A percentile compares a stretch with the other conserved stretches of the same genome.
Conservation (phyloP, 1,140 invertebrate genomes). For the Plodia interpunctella region DNA sequence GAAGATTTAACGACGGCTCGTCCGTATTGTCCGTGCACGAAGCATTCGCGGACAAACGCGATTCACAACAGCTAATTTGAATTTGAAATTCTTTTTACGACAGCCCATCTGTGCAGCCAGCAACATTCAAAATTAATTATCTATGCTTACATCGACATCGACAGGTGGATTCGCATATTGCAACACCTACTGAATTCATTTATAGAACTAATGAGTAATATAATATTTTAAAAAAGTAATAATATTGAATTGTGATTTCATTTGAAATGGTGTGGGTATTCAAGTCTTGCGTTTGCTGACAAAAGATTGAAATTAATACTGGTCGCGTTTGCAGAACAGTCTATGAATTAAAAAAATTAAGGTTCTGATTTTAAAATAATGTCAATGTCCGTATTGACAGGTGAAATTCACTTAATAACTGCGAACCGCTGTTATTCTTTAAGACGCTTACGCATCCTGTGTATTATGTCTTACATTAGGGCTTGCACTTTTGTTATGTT, state of each 20-base stretch:
- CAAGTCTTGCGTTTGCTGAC: too few species aligned
- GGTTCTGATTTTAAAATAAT: neutral
- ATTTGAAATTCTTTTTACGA: constrained; percentile 64
- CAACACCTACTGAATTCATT: neutral
- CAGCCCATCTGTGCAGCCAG: constrained; percentile 30
- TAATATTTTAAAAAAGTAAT: too few species aligned
- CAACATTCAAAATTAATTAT: constrained; percentile 18
- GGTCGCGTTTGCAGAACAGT: too few species aligned
- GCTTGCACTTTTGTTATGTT: constrained; percentile 63
- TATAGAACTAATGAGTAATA: constrained; percentile 17
- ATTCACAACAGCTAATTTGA: constrained; percentile 60
- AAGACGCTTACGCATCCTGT: constrained; percentile 43
- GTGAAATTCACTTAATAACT: constrained; percentile 57
- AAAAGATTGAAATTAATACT: too few species aligned
- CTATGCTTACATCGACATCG: neutral
- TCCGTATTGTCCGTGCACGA: constrained; percentile 66
- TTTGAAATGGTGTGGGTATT: too few species aligned
- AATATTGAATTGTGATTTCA: too few species aligned
- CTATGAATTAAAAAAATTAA: too few species aligned
- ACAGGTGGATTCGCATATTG: neutral
- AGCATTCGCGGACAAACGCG: constrained; percentile 40
- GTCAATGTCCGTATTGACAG: constrained; percentile 27
- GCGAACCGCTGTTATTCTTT: constrained; percentile 20
- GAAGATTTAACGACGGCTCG: constrained; percentile 63
- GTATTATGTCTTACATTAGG: constrained; percentile 32